Percentiles rank a stretch among this genome's conserved stretches.
These are phyloP conservation scores for Melinaea menophilus DNA, from an alignment of 2,888 invertebrate species.

Conservation along the genomic window DNA sequence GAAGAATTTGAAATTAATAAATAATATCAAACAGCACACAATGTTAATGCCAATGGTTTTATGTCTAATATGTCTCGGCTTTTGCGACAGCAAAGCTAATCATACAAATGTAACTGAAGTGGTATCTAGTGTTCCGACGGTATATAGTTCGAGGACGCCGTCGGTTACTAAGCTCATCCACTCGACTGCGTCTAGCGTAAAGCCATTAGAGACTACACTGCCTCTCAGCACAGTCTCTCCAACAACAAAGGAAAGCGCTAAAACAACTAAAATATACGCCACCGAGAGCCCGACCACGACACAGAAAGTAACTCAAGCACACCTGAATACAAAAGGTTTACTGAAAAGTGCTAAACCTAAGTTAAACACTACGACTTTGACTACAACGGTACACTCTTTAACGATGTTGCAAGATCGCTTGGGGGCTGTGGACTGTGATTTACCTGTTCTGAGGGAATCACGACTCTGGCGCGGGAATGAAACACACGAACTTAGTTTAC, in stretches of 20 bases:
- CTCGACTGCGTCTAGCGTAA: slow-evolving; percentile 43
- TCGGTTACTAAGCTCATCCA: slow-evolving; percentile 45
- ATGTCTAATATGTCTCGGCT: slow-evolving; percentile 54
- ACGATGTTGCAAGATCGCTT: slow-evolving; percentile 80
- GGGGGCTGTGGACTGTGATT: slow-evolving; percentile 81
- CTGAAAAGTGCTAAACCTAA: slow-evolving; percentile 70
- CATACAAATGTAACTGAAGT: slow-evolving; percentile 50
- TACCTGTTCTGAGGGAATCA: slow-evolving; percentile 80
- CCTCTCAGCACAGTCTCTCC: slow-evolving; percentile 52
- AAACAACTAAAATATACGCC: slow-evolving; percentile 59
- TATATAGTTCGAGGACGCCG: slow-evolving; percentile 48
- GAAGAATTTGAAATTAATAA: slow-evolving; percentile 18
- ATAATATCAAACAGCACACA: slow-evolving; percentile 16
- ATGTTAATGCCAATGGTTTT: slow-evolving; percentile 47
- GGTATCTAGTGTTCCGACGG: slow-evolving; percentile 34
- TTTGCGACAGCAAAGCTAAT: slow-evolving; percentile 46
- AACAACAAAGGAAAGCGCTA: slow-evolving; percentile 60
- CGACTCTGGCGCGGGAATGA: slow-evolving; percentile 84
- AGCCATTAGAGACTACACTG: slow-evolving; percentile 54
- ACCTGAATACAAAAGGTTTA: slow-evolving; percentile 58
- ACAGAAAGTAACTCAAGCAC: slow-evolving; percentile 56
- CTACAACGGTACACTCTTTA: slow-evolving; percentile 54
- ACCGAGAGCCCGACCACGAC: slow-evolving; percentile 53
- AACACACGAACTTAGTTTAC: slow-evolving; percentile 82
- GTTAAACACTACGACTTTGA: slow-evolving; percentile 63